phyloP scores from a whole-genome alignment of 2,797 vertebrate genomes.

The Tenualosa ilisha region DNA sequence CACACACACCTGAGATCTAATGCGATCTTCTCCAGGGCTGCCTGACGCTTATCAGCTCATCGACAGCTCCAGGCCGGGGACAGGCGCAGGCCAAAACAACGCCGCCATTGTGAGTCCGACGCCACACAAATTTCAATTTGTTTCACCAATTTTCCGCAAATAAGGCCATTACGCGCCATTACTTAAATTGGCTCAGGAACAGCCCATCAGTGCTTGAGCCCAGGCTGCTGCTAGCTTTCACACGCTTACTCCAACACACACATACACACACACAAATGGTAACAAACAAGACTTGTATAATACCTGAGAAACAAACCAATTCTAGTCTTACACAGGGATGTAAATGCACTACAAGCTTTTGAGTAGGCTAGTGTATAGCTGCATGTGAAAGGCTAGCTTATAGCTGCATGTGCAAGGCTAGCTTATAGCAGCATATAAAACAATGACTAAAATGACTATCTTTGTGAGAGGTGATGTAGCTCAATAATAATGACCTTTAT shows the following conservation, averaged over 20 bases:
- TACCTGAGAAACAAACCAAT: not conserved
- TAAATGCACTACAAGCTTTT: no score
- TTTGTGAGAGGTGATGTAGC: not conserved
- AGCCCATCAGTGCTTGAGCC: not conserved
- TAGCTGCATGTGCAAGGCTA: no score
- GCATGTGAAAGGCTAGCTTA: no score
- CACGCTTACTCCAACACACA: not conserved
- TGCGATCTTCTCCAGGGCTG: slow-evolving; percentile 22
- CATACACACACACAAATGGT: not conserved
- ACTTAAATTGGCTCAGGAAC: slow-evolving; percentile 44
- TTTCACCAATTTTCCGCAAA: slow-evolving; percentile 64
- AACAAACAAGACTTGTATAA: not conserved
- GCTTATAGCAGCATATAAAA: no score
- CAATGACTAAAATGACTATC: no score
- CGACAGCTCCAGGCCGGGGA: slow-evolving; percentile 29
- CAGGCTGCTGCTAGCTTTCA: not conserved
- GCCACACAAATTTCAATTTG: slow-evolving; percentile 60
- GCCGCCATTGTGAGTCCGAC: slow-evolving; percentile 49
- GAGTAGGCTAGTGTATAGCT: no score
- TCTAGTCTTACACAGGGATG: no score
- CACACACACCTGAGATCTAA: slow-evolving; percentile 26
- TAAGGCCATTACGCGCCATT: slow-evolving; percentile 61
- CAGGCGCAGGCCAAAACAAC: slow-evolving; percentile 52
- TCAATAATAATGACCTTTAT: not conserved
- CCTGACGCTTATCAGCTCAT: slow-evolving; percentile 44